phyloP scores from a whole-genome alignment of 2,113 vertebrate species.

The Microcebus lehilahytsara region DNA sequence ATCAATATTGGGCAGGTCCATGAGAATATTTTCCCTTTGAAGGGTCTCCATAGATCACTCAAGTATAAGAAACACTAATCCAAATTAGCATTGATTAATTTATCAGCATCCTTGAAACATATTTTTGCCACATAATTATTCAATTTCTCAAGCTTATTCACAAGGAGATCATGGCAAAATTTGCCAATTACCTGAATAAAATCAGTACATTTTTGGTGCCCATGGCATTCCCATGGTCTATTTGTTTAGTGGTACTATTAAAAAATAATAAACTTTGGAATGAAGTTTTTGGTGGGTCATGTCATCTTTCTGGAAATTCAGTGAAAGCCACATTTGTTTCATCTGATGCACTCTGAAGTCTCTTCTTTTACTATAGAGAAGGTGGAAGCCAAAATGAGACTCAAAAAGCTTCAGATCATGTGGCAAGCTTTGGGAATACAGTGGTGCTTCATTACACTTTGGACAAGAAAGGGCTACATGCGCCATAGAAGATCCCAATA shows the following conservation, averaged over 20 bases:
- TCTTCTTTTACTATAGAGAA: neutral
- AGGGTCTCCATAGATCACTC: neutral
- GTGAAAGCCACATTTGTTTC: neutral
- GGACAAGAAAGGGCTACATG: neutral
- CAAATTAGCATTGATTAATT: neutral
- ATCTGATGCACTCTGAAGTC: neutral
- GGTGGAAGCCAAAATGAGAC: neutral
- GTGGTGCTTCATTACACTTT: neutral
- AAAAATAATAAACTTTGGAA: neutral
- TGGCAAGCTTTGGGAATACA: neutral
- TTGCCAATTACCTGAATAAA: neutral
- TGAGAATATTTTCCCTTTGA: neutral
- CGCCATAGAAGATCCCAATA: neutral
- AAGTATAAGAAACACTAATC: neutral
- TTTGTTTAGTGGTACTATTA: neutral
- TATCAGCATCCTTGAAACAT: neutral
- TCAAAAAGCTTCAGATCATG: neutral
- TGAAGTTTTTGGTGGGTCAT: neutral
- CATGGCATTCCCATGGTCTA: neutral
- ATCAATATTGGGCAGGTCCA: neutral
- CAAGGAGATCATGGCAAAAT: neutral
- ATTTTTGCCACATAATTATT: neutral
- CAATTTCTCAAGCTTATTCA: neutral
- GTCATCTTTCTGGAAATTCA: neutral
- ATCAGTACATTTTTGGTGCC: neutral